Percentiles rank a stretch among this genome's conserved stretches.
These are phyloP conservation scores for Teleiodes luculella DNA, from an alignment of 2,888 invertebrate genomes.

Conservation along the genomic window DNA sequence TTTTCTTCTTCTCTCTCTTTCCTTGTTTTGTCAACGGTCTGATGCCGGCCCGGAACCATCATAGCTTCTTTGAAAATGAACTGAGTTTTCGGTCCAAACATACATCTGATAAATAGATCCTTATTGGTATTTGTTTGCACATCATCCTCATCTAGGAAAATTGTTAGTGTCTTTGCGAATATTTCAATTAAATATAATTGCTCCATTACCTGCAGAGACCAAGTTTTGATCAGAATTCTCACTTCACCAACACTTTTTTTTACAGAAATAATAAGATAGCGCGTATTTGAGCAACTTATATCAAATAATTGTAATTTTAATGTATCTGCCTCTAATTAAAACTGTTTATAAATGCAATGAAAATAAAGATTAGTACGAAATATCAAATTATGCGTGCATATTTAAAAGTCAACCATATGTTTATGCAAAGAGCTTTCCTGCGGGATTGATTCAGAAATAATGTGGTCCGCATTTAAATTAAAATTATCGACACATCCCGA, in stretches of 20 bases:
- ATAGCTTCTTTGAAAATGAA: constrained; percentile 67
- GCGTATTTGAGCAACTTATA: too few relatives aligned
- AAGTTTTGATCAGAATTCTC: constrained; percentile 5
- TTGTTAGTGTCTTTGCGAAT: constrained; percentile 72
- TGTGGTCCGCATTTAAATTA: too few relatives aligned
- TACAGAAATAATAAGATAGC: too few relatives aligned
- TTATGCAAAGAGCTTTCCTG: too few relatives aligned
- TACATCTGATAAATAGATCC: constrained; percentile 64
- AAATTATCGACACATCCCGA: too few relatives aligned
- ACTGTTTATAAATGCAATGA: too few relatives aligned
- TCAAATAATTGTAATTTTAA: too few relatives aligned
- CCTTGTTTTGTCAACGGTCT: background rate
- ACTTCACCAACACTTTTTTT: constrained; percentile 2
- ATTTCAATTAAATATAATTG: constrained; percentile 79
- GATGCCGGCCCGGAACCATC: constrained; percentile 31
- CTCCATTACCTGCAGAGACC: constrained; percentile 29
- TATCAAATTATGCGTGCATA: too few relatives aligned
- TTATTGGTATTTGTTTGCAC: constrained; percentile 45
- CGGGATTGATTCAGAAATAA: too few relatives aligned
- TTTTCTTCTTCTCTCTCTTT: background rate
- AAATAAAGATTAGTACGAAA: too few relatives aligned
- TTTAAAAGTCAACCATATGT: too few relatives aligned
- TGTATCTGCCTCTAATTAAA: too few relatives aligned
- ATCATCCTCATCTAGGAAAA: constrained; percentile 48
- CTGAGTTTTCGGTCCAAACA: constrained; percentile 69